These are phyloP conservation scores for Pissodes strobi DNA, from an alignment of 1,140 invertebrate species.

Conservation along the genomic window DNA sequence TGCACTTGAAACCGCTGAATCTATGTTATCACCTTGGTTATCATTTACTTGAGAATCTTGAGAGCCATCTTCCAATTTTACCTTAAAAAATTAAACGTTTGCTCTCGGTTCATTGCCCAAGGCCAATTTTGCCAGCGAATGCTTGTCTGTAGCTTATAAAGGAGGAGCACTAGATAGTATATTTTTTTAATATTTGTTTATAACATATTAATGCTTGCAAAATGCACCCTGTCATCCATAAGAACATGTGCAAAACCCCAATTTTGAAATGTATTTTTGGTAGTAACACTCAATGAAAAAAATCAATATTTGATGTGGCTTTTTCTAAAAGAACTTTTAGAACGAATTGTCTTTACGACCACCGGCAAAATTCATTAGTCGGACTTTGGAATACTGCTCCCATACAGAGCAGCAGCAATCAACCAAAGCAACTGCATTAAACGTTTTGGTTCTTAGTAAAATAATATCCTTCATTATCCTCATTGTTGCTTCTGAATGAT, in stretches of 20 bases:
- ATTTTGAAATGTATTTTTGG: background rate
- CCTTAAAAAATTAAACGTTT: no score
- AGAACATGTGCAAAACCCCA: background rate
- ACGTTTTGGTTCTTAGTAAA: background rate
- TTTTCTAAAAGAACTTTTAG: background rate
- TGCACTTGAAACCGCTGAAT: no score
- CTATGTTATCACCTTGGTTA: no score
- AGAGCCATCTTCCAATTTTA: no score
- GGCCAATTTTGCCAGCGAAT: no score
- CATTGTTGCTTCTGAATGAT: background rate
- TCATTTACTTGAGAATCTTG: no score
- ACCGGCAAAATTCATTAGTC: background rate
- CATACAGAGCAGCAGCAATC: background rate
- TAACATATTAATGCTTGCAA: background rate
- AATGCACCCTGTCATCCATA: background rate
- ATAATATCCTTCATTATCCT: background rate
- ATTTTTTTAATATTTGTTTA: background rate
- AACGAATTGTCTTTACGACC: background rate
- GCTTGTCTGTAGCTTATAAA: no score
- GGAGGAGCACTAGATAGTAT: no score
- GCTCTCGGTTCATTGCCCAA: no score
- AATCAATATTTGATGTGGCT: background rate
- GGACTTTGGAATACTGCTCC: background rate
- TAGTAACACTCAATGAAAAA: background rate
- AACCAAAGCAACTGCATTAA: background rate